These are phyloP conservation scores for Hippoglossus hippoglossus DNA, from an alignment of 2,797 vertebrate genomes.

Conservation along the genomic window DNA sequence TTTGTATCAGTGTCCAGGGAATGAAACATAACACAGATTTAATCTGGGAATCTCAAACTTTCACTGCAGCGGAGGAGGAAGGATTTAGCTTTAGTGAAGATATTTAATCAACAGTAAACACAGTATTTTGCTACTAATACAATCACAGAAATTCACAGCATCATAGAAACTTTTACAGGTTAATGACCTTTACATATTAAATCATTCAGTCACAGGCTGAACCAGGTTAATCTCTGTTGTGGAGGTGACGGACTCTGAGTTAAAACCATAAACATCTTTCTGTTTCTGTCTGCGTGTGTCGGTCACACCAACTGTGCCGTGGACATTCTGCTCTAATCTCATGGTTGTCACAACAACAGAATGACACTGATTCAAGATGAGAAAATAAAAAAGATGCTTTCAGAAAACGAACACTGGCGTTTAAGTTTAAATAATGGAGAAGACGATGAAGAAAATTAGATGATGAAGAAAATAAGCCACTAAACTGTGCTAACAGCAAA, in stretches of 20 bases:
- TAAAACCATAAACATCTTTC: conserved; percentile 69
- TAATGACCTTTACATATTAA: not conserved
- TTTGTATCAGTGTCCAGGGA: not conserved
- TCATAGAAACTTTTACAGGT: not conserved
- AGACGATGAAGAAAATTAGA: too few relatives aligned
- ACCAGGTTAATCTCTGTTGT: conserved; percentile 23
- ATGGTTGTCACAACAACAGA: conserved; percentile 19
- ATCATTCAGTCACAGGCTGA: conserved; percentile 14
- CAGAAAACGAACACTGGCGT: too few relatives aligned
- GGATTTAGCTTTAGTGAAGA: too few relatives aligned
- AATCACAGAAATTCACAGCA: too few relatives aligned
- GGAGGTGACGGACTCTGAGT: conserved; percentile 51
- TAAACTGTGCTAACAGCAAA: too few relatives aligned
- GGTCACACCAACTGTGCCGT: conserved; percentile 22
- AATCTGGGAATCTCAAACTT: not conserved
- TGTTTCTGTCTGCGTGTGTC: conserved; percentile 28
- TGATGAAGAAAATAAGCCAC: too few relatives aligned
- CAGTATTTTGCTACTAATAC: too few relatives aligned
- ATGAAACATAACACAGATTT: not conserved
- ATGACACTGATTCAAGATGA: conserved; percentile 14
- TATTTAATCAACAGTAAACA: too few relatives aligned
- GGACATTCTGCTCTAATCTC: conserved; percentile 50
- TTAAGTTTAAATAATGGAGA: too few relatives aligned
- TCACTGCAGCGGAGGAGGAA: not conserved
- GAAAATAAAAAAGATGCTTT: not conserved